Evolutionary conservation across 92 coral and sea anemone genomes (phyloP).

Genomic region (Diadumene lineata): DNA sequence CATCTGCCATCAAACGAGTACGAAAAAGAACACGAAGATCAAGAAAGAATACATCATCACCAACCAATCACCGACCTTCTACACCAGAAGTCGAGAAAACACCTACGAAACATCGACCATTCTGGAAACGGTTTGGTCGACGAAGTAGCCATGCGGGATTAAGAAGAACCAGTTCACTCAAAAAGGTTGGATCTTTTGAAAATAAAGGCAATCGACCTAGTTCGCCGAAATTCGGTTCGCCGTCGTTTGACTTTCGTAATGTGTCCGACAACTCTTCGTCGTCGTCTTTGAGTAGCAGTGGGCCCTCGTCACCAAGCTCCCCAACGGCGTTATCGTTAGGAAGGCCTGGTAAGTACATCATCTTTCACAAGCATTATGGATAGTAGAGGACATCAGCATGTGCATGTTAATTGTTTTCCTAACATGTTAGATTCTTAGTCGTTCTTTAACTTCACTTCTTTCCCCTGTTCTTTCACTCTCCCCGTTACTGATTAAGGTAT

Average conservation of each 20-base stretch:
- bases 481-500: too few relatives aligned
- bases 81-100: conserved; percentile 67
- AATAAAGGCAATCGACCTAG: conserved; percentile 57
- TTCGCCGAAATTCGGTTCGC: conserved; percentile 83
- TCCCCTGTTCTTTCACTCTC: too few relatives aligned
- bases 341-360: conserved; percentile 90
- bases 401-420: too few relatives aligned
- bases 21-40: conserved; percentile 60
- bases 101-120: conserved; percentile 71
- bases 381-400: too few relatives aligned
- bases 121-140: conserved; percentile 84
- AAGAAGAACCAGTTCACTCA: conserved; percentile 77
- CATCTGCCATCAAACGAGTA: conserved; percentile 80
- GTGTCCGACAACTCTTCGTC: conserved; percentile 91
- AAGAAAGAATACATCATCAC: conserved; percentile 61
- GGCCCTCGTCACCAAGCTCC: conserved; percentile 94
- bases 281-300: conserved; percentile 70
- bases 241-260: conserved; percentile 79
- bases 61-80: conserved; percentile 46
- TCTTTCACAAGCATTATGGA: too few relatives aligned
- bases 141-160: conserved; percentile 63
- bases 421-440: too few relatives aligned
- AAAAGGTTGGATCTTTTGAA: conserved; percentile 78
- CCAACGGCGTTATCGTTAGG: conserved; percentile 69
- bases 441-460: too few relatives aligned